Evolutionary conservation across 1,140 invertebrate species (phyloP).

Genomic region (Conopomorpha cramerella): DNA sequence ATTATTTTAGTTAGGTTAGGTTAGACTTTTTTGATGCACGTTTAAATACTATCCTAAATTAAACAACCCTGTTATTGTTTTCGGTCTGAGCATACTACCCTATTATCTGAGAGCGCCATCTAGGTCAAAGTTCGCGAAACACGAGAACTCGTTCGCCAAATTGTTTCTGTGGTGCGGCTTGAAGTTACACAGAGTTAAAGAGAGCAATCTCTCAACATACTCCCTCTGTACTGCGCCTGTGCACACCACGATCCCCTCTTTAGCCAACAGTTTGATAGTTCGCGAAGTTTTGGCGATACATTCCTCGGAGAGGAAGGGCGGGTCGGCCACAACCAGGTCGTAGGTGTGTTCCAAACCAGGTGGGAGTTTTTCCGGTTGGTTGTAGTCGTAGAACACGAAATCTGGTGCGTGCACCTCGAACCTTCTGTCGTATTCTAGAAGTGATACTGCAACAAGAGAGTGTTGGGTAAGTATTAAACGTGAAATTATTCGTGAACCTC

Average conservation of each 20-base stretch:
- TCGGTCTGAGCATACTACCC: no score
- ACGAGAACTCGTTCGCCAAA: slow-evolving; percentile 90
- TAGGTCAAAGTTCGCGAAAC: slow-evolving; percentile 86
- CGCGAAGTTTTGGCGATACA: slow-evolving; percentile 84
- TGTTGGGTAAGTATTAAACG: no score
- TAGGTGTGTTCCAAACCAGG: slow-evolving; percentile 65
- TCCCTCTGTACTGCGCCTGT: slow-evolving; percentile 85
- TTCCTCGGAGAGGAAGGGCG: slow-evolving; percentile 92
- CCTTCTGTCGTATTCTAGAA: slow-evolving; percentile 83
- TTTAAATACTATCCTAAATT: no score
- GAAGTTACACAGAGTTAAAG: slow-evolving; percentile 72
- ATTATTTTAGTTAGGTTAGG: no score
- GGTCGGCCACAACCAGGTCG: slow-evolving; percentile 90
- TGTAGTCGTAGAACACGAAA: slow-evolving; percentile 91
- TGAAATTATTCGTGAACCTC: no score
- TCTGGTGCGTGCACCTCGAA: slow-evolving; percentile 81
- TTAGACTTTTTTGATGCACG: no score
- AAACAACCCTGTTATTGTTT: no score
- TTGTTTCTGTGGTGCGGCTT: slow-evolving; percentile 84
- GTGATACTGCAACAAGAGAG: slow-evolving; percentile 64
- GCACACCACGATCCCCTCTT: slow-evolving; percentile 85
- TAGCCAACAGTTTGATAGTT: slow-evolving; percentile 78
- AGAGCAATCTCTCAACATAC: slow-evolving; percentile 67
- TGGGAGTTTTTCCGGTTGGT: slow-evolving; percentile 74
- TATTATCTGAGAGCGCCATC: slow-evolving; percentile 43